These are phyloP conservation scores for Phlogophora meticulosa DNA, from an alignment of 2,888 invertebrate genomes.

Conservation along the genomic window DNA sequence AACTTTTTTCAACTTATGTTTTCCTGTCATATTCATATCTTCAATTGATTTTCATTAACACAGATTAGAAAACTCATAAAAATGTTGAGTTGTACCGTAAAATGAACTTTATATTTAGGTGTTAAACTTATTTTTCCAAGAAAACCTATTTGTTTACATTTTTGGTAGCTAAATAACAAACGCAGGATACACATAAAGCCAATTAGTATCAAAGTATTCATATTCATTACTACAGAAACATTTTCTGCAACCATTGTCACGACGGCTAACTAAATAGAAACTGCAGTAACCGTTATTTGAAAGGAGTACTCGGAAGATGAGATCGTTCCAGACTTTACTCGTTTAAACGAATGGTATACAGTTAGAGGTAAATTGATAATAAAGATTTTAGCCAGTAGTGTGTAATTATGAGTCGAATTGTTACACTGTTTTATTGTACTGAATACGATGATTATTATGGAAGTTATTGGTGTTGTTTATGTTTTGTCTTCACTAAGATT, in stretches of 20 bases:
- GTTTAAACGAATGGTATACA: constrained; percentile 21
- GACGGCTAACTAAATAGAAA: background rate
- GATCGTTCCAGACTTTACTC: constrained; percentile 3
- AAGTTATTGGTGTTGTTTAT: background rate
- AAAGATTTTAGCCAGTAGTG: background rate
- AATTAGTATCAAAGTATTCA: background rate
- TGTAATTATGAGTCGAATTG: constrained; percentile 25
- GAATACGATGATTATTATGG: constrained; percentile 14
- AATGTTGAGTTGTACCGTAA: too few relatives aligned
- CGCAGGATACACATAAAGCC: background rate
- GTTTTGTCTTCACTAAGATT: background rate
- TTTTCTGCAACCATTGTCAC: background rate
- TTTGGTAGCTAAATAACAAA: too few relatives aligned
- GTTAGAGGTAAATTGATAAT: constrained; percentile 25
- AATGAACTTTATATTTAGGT: too few relatives aligned
- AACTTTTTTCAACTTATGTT: background rate
- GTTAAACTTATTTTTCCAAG: too few relatives aligned
- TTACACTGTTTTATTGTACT: constrained; percentile 30
- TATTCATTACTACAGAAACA: background rate
- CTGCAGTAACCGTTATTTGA: background rate
- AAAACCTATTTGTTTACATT: too few relatives aligned
- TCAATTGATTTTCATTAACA: too few relatives aligned
- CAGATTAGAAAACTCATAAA: too few relatives aligned
- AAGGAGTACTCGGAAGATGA: constrained; percentile 10
- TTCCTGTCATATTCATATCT: too few relatives aligned